phyloP scores from a whole-genome alignment of 2,113 vertebrate species.

The Cavia aperea region DNA sequence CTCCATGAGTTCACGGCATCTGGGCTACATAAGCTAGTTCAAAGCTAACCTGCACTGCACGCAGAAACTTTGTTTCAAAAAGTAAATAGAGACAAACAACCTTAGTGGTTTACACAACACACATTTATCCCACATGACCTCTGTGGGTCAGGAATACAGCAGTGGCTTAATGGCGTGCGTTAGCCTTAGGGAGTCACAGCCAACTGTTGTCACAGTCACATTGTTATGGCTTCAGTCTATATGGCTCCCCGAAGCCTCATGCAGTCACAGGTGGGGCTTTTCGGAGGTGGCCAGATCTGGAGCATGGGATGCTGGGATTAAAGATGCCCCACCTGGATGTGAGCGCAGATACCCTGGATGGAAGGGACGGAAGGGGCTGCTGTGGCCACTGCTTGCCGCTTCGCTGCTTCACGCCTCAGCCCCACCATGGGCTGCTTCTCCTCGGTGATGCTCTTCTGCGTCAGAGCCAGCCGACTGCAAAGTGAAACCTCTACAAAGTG shows the following conservation, averaged over 20 bases:
- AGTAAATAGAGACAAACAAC: not conserved
- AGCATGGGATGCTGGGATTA: not conserved
- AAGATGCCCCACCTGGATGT: not conserved
- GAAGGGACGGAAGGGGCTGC: not conserved
- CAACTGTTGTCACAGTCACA: not conserved
- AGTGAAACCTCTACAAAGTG: not conserved
- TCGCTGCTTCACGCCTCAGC: not conserved
- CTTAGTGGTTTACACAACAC: not conserved
- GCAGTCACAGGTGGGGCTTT: not conserved
- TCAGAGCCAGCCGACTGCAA: not conserved
- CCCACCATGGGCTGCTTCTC: not conserved
- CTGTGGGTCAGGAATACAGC: not conserved
- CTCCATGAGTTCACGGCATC: not conserved
- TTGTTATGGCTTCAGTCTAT: not conserved
- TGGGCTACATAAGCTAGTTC: not conserved
- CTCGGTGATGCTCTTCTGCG: not conserved
- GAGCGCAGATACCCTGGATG: not conserved
- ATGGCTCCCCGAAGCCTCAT: not conserved
- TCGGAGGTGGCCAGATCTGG: not conserved
- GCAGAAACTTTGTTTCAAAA: not conserved
- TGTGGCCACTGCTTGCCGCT: not conserved
- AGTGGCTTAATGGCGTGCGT: not conserved
- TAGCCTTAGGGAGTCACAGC: not conserved
- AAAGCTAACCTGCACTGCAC: too few species aligned
- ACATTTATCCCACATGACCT: not conserved